Conservation (phyloP, 2,113 vertebrate species). For the Dicrurus megarhynchus region DNA sequence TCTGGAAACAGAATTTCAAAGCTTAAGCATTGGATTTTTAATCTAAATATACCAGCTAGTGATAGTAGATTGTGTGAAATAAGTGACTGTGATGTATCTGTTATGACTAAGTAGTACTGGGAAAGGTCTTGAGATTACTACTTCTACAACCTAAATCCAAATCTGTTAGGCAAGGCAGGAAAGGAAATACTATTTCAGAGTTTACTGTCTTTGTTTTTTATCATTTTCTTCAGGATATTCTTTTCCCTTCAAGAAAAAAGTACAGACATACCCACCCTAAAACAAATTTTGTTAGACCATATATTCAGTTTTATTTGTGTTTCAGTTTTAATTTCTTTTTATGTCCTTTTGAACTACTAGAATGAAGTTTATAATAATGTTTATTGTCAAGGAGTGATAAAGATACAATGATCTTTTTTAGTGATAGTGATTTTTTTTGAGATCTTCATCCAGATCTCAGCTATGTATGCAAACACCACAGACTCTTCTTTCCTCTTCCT, state of each 20-base stretch:
- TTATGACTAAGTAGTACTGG: not conserved
- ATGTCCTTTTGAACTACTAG: not conserved
- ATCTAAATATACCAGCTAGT: not conserved
- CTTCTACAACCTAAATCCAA: not conserved
- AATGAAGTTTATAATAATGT: not conserved
- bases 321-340: not conserved
- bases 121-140: not conserved
- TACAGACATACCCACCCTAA: rapidly evolving
- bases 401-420: not conserved
- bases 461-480: not conserved
- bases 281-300: not conserved
- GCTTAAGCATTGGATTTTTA: not conserved
- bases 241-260: not conserved
- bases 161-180: not conserved
- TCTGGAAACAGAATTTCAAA: not conserved
- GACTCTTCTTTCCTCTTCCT: not conserved
- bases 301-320: not conserved
- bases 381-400: not conserved
- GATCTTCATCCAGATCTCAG: not conserved
- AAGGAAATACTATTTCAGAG: not conserved
- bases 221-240: not conserved
- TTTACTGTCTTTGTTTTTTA: not conserved
- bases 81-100: not conserved
- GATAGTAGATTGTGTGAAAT: not conserved
- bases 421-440: not conserved